Conservation (phyloP, 2,797 vertebrate genomes). For the Paedocypris micromegethes region DNA sequence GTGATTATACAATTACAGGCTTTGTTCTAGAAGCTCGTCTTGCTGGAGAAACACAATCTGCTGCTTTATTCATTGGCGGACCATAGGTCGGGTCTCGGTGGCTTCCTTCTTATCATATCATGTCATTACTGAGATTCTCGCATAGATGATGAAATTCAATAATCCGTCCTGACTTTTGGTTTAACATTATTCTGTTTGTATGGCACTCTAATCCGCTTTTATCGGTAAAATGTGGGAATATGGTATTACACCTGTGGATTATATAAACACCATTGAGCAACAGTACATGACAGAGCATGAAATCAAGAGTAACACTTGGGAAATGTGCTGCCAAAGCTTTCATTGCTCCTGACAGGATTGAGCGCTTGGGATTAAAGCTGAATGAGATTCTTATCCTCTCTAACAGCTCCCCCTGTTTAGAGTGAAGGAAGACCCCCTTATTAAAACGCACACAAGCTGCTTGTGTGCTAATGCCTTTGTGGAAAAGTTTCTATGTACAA, state of each 20-base stretch:
- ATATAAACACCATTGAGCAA: constrained; percentile 5
- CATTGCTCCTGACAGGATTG: background rate
- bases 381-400: constrained; percentile 16
- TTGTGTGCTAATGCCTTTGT: constrained; percentile 12
- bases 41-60: constrained; percentile 40
- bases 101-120: constrained; percentile 39
- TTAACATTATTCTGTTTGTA: constrained; percentile 46
- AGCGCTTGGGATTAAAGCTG: constrained; percentile 21
- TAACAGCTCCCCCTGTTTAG: constrained; percentile 16
- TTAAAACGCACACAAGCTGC: background rate
- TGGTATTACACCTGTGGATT: constrained; percentile 11
- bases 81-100: constrained; percentile 44
- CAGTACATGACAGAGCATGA: constrained; percentile 5
- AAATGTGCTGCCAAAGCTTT: constrained; percentile 2
- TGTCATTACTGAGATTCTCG: constrained; percentile 49
- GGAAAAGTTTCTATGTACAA: constrained; percentile 15
- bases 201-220: constrained; percentile 16
- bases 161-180: constrained; percentile 35
- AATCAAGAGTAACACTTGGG: constrained; percentile 7
- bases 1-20: constrained; percentile 55
- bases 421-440: constrained; percentile 5
- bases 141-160: constrained; percentile 47
- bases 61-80: constrained; percentile 50
- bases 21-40: constrained; percentile 37
- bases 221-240: constrained; percentile 11